These are phyloP conservation scores for Falco concolor DNA, from an alignment of 2,797 vertebrate species.

Conservation along the genomic window DNA sequence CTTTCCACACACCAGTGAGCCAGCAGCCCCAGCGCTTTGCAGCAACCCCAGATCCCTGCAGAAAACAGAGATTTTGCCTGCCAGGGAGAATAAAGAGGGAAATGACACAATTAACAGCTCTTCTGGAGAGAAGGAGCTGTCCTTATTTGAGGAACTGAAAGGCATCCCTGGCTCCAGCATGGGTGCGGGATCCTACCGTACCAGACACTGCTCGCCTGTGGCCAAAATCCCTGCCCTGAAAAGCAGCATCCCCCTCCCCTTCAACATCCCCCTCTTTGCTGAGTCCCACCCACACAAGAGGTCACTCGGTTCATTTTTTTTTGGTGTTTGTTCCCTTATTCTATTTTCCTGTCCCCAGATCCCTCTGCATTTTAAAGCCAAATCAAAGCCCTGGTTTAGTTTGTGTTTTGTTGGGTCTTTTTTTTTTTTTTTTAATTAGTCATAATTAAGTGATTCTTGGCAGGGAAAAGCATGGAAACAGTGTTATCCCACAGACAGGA, in stretches of 20 bases:
- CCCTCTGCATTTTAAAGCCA: background rate
- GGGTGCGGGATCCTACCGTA: fast-evolving
- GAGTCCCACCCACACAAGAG: background rate
- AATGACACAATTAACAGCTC: background rate
- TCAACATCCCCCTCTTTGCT: background rate
- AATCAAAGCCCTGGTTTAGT: background rate
- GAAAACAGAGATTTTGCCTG: background rate
- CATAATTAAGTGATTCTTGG: conserved; percentile 50
- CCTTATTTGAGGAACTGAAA: background rate
- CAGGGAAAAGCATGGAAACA: conserved; percentile 8
- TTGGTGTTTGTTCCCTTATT: background rate
- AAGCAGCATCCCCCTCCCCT: background rate
- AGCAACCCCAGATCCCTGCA: background rate
- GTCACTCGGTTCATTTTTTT: background rate
- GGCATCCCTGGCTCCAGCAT: background rate
- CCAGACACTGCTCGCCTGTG: background rate
- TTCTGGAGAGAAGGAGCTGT: background rate
- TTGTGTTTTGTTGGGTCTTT: too few relatives aligned
- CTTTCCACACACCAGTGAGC: fast-evolving
- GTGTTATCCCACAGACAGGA: background rate
- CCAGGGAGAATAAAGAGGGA: background rate
- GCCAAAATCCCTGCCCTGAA: background rate
- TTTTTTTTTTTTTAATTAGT: background rate
- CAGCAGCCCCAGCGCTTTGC: fast-evolving
- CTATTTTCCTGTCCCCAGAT: background rate